Conservation (phyloP, 2,113 vertebrate genomes). For the Tetrax tetrax region DNA sequence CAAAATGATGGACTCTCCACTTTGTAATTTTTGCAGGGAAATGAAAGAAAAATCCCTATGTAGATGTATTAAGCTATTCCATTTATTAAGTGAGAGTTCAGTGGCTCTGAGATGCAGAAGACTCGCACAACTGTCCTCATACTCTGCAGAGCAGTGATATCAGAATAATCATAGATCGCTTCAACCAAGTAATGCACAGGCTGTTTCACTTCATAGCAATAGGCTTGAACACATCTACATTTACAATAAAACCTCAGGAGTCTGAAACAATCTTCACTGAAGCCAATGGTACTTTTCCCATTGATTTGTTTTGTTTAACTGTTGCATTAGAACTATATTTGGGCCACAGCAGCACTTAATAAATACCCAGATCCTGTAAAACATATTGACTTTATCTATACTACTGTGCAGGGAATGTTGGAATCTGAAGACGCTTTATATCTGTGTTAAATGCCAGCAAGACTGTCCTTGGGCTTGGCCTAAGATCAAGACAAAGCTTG, state of each 20-base stretch:
- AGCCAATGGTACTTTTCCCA: background rate
- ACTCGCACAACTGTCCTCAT: background rate
- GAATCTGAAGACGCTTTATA: background rate
- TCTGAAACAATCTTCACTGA: background rate
- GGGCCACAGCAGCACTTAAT: background rate
- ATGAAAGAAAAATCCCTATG: background rate
- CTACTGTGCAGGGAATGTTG: background rate
- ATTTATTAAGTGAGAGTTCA: background rate
- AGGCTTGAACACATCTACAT: background rate
- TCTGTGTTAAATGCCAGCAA: background rate
- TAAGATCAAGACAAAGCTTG: background rate
- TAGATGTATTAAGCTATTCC: background rate
- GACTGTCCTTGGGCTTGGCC: background rate
- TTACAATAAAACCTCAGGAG: background rate
- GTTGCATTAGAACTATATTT: background rate
- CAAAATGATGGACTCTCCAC: accelerated
- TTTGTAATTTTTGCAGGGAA: background rate
- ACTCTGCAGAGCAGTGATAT: background rate
- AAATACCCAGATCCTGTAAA: conserved; percentile 20
- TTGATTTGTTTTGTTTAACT: conserved; percentile 17
- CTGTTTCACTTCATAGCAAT: background rate
- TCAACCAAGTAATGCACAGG: background rate
- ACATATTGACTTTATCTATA: background rate
- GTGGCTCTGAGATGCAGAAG: background rate
- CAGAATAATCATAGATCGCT: background rate